Conservation (phyloP, 2,113 vertebrate species). For the Notarius quadriscutis region DNA sequence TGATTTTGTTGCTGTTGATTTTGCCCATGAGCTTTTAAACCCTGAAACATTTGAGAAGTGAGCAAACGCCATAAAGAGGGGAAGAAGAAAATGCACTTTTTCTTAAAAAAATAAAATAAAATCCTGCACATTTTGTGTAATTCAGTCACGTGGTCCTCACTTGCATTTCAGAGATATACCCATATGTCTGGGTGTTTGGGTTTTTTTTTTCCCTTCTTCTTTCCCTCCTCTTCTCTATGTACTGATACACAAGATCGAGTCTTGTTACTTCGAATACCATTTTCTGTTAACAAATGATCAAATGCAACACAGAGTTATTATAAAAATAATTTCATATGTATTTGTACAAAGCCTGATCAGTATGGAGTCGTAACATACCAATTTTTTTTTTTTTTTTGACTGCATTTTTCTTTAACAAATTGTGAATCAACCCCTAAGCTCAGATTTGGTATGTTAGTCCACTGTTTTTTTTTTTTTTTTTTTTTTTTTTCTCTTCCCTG, state of each 20-base stretch:
- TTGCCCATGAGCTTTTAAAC: constrained; percentile 28
- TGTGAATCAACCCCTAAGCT: constrained; percentile 29
- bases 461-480: no score
- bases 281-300: constrained; percentile 62
- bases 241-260: constrained; percentile 55
- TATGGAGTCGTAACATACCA: constrained; percentile 53
- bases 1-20: constrained; percentile 26
- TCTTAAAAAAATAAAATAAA: constrained; percentile 11
- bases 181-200: constrained; percentile 15
- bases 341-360: constrained; percentile 10
- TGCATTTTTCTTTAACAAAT: constrained; percentile 52
- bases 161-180: constrained; percentile 60
- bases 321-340: constrained; percentile 16
- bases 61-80: constrained; percentile 61
- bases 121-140: constrained; percentile 39
- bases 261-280: constrained; percentile 63
- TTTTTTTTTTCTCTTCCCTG: no score
- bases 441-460: constrained; percentile 21
- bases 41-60: constrained; percentile 34
- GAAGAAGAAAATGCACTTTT: constrained; percentile 59
- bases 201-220: constrained; percentile 7
- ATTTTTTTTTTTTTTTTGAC: constrained; percentile 44
- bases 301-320: constrained; percentile 55
- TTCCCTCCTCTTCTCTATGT: background rate
- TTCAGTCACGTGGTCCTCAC: constrained; percentile 54